Base-by-base conservation (phyloP, 2,113 vertebrate species). In the Callopanchax toddi region DNA sequence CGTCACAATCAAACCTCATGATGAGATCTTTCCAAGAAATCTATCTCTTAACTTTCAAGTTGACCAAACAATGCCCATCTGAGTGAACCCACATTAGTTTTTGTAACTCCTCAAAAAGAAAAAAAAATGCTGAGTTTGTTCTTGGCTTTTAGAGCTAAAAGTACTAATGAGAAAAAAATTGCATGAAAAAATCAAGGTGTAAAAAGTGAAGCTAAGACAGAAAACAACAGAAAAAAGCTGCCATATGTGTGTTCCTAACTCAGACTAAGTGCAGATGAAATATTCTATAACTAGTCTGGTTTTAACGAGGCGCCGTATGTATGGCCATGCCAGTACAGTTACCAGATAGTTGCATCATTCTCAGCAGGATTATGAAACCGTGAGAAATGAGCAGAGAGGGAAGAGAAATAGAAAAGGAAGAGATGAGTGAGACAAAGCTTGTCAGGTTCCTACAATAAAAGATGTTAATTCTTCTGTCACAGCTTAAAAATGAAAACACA, bases 331-430 rank as follows among this genome's bases (percentile, higher is more conserved):
- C 48, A 57, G 44, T 65, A 40, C 36, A 71, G 75, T 91, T 90
- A 84, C 82, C 71, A 73, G 83, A 79, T 78, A 85, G 82, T 92
- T 91, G 88, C 83, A 88, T 87, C 88, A 88, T 83, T 74, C 74
- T 74, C 40, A 26, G 85, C 16, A 52, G 71, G 65, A 81, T 84
- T 85, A 72, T 74, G 78, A 85, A 85, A 87, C 61, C 11, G 71
- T 62, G 78, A 82, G 82, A 83, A 80, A 87, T 64, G 29, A 55
- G 23, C 40, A 40, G 52, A 22, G 23, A 69, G 46, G 40, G 36
- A 55, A 25, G 34, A 60, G 67, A 37, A 32, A 40, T 20, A 52
- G 22, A 46, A 54, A 16, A 64, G 22, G 39, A 46, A 52, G n/a
- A 45, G 23, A 60, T 32, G 45, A 53, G 34, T 44, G 22, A 49